Evolutionary conservation across 2,888 invertebrate species (phyloP).

Genomic region (Campaea margaritaria): DNA sequence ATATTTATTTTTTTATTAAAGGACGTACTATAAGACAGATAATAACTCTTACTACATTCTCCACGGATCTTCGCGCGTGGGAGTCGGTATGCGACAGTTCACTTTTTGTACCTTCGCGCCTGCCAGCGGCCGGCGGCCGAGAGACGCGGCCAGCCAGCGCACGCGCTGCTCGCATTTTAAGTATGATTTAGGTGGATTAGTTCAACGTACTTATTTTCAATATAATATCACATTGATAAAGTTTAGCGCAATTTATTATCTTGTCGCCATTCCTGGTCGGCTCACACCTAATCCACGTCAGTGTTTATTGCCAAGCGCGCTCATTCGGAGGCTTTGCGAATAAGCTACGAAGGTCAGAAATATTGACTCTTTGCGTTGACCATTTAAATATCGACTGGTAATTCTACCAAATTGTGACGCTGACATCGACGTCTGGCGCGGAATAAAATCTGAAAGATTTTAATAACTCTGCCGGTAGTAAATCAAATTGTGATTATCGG

Average conservation of each 20-base stretch:
- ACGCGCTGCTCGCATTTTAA: conserved; percentile 71
- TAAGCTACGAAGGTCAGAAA: neutral
- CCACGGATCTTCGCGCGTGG: conserved; percentile 21
- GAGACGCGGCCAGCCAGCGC: conserved; percentile 43
- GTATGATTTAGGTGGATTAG: conserved; percentile 65
- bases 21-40: neutral
- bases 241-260: conserved; percentile 45
- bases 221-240: conserved; percentile 36
- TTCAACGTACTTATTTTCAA: conserved; percentile 59
- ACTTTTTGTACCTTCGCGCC: conserved; percentile 12
- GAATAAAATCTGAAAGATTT: conserved; percentile 64
- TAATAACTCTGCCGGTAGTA: conserved; percentile 67
- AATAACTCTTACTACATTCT: conserved; percentile 13
- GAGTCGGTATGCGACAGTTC: conserved; percentile 23
- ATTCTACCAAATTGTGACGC: conserved; percentile 62
- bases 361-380: neutral
- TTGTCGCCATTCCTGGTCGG: conserved; percentile 15
- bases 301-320: conserved; percentile 7
- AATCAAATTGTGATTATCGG: conserved; percentile 79
- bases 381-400: conserved; percentile 18
- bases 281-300: conserved; percentile 3
- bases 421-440: conserved; percentile 44
- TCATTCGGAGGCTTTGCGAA: neutral
- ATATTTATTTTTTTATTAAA: neutral
- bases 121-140: neutral